Base-by-base conservation (phyloP, 2,888 invertebrate genomes). In the Philhelius pedissequus region DNA sequence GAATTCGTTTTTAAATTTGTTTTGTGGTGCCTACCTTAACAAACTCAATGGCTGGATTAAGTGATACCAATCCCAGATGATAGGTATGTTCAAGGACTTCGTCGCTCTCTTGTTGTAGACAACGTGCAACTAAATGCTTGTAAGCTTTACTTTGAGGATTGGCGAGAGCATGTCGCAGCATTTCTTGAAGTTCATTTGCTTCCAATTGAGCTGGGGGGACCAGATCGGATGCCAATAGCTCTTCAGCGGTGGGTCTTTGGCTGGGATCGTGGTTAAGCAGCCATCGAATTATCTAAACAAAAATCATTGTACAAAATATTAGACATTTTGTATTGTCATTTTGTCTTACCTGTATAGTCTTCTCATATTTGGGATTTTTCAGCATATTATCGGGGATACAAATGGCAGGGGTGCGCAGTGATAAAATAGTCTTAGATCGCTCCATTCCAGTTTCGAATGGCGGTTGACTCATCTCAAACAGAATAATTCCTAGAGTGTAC, bases 381-480 rank as follows among this genome's bases (percentile, higher is more conserved):
- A 90, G 91, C 89, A 96, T 96, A 86, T 94, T 94, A 0, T 93
- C 90, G 0, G 98, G 98, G 87, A 98, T 93, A 4, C 92, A 89
- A 9, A 96, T 94, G 15, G 95, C 94, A 54, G 94, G 93, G 11
- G 92, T 92, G 64, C 99, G 92, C 38, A 99, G 89, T 70, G 94
- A 94, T 0, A 94, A 93, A 38, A 99, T 92, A 4, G 97, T 94
- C 88, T 94, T 94, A 18, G 95, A 95, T 79, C 99, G 93, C 91
- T 99, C 99, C 97, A 98, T 98, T 40, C 94, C 95, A 0, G 98
- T 99, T 0, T 92, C 92, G 52, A 98, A 92, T 0, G 97, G 96
- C 15, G 94, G 95, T 89, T 97, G 96, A 88, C 96, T 97, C 98
- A 99, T 99, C 92, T 98, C 98, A 89, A 98, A 98, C 86, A 98